Evolutionary conservation across 2,888 invertebrate species (phyloP), one percentile per base, ranked within the genome.

Genomic region (Blera fallax): DNA sequence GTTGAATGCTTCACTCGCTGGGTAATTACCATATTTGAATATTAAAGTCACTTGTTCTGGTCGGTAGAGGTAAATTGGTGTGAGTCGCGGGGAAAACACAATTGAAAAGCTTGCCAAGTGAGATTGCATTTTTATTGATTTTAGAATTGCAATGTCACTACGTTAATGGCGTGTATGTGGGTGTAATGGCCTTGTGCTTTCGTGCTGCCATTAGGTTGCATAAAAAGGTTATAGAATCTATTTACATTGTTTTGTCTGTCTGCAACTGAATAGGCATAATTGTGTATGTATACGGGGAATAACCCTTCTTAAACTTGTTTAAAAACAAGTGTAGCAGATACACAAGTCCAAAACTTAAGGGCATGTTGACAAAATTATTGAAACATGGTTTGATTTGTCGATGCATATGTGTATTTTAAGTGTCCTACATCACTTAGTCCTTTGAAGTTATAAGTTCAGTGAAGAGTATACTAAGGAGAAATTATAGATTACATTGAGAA

Each of bases 41-140:
- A 54, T 54, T 52, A 3, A 37, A 54, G 40, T 62, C 54, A 45
- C 43, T 74, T 52, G 40, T 72, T 60, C 21, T 58, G 56, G 48
- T 50, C 4, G 27, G 11, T 3, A 8, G 60, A 16, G 37, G 62
- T 14, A 3, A 24, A 3, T 3, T 24, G 24, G 24, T n/a, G n/a
- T n/a, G n/a, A n/a, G n/a, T n/a, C n/a, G 1, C 11, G 21, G 14
- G 45, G 7, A 21, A 29, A 37, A 27, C n/a, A 11, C 34, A 6
- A 67, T 27, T 29, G 7, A 11, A 54, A 29, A 4, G n/a, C 16
- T 56, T 50, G 24, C 27, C 50, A 50, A 27, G 27, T 21, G 3
- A 3, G 14, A 24, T 72, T 72, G 37, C 18, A 37, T 27, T 14
- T 58, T 27, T 72, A 72, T 74, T 45, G 64, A 74, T 74, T 64